Conservation (phyloP, 1,140 invertebrate genomes). For the Tetraneura akinire region DNA sequence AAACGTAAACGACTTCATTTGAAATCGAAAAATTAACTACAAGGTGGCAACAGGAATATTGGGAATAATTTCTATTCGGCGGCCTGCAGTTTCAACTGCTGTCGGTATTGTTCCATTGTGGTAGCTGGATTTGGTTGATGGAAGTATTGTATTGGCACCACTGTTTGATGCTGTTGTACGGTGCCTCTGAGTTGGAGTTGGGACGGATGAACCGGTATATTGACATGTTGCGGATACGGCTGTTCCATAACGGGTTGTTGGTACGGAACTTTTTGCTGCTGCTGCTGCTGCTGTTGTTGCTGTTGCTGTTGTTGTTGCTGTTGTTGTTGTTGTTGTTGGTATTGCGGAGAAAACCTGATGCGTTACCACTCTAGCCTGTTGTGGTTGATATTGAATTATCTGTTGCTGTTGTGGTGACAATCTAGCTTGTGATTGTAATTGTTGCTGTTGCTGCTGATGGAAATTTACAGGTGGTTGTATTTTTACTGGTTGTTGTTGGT, state of each 20-base stretch:
- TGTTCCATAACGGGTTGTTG: conserved; percentile 22
- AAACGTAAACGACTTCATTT: not conserved
- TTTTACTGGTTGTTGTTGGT: conserved; percentile 37
- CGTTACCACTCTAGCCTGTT: not conserved
- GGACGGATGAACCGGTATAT: conserved; percentile 14
- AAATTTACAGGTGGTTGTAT: not conserved
- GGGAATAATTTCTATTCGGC: conserved; percentile 29
- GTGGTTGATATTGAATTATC: conserved; percentile 8
- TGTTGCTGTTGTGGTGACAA: not conserved
- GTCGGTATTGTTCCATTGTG: conserved; percentile 27
- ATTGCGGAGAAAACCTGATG: not conserved
- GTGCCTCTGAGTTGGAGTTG: conserved; percentile 3
- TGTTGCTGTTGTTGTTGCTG: no score
- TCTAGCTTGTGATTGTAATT: not conserved
- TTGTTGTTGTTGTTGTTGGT: not conserved
- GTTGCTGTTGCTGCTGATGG: not conserved
- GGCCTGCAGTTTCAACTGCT: conserved; percentile 36
- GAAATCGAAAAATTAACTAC: not conserved
- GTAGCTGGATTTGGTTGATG: conserved; percentile 43
- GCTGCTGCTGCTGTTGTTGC: not conserved
- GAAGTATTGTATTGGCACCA: conserved; percentile 17
- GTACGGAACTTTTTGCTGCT: conserved; percentile 12
- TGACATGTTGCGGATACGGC: conserved; percentile 20
- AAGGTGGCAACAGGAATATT: not conserved
- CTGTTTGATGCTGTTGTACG: conserved; percentile 8